Evolutionary conservation across 2,888 invertebrate species (phyloP).

Genomic region (Leptarthrus brevirostris): DNA sequence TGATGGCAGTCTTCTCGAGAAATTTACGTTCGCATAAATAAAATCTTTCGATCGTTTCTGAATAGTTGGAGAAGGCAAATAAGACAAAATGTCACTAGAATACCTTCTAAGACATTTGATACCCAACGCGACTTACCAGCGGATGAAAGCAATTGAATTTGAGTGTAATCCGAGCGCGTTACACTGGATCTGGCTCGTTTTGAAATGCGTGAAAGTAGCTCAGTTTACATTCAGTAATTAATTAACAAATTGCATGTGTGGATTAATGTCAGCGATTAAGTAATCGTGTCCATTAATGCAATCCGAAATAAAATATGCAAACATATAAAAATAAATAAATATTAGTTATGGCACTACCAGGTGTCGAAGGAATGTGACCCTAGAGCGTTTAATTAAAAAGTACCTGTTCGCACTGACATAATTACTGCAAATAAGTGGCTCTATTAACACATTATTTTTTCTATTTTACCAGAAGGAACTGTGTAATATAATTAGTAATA

Average conservation of each 20-base stretch:
- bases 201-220: conserved; percentile 14
- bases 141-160: conserved; percentile 11
- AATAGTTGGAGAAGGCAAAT: neutral
- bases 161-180: neutral
- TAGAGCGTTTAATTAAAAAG: too few species aligned
- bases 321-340: neutral
- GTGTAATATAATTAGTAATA: too few species aligned
- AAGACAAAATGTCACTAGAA: conserved; percentile 20
- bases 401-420: too few species aligned
- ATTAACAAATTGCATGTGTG: conserved; percentile 30
- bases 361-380: too few species aligned
- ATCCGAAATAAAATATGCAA: neutral
- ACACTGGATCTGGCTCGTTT: neutral
- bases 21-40: conserved; percentile 12
- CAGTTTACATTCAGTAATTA: conserved; percentile 15
- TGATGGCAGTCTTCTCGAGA: neutral
- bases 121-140: neutral
- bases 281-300: conserved; percentile 13
- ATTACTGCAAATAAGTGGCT: too few species aligned
- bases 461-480: too few species aligned
- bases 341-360: too few species aligned
- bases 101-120: conserved; percentile 14
- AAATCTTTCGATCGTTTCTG: neutral
- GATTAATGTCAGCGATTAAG: conserved; percentile 27
- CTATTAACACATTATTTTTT: too few species aligned